Evolutionary conservation across 1,140 invertebrate species (phyloP), one percentile per base, ranked within the genome.

Genomic region (Brachionus manjavacas): DNA sequence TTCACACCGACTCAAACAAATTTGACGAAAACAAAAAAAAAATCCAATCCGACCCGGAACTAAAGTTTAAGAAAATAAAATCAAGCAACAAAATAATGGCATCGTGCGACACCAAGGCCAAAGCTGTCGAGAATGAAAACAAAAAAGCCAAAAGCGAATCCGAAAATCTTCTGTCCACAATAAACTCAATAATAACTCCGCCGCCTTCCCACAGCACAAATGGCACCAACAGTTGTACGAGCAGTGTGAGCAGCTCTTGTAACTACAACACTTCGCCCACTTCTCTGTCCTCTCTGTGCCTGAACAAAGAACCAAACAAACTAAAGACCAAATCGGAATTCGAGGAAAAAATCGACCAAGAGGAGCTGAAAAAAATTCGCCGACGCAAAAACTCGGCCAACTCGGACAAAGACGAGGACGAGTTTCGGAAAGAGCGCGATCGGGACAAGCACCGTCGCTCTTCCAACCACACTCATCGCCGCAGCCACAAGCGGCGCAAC

Each of bases 1-100:
- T 49, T 35, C 43, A 76, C 23, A 76, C 41, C 6, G 39, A 46
- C 7, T 7, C 31, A 25, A 25, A 16, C n/a, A 76, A 76, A 76
- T 46, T 76, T 14, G 72, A 76, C 41, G 72, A 76, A 28, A 76
- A 76, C 28, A 76, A 76, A 28, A 76, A 76, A 76, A 46, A 23
- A 46, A 28, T 46, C n/a, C 41, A 74, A 9, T 60, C 52, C 52
- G 52, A 60, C 23, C 52, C 52, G 9, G 70, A 74, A 1, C 20
- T 74, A 74, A 74, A 76, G 31, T 76, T 76, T 14, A 76, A 76
- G 52, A 46, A 49, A 76, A 49, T 49, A 6, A 76, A 76, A 28
- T 76, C 72, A 2, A 25, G 20, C 20, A 76, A 49, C 49, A 46
- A 76, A 49, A 14, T 76, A 52, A 74, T n/a, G 16, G 12, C 41